A percentile compares a stretch with the other conserved stretches of the same genome.
phyloP scores from a whole-genome alignment of 1,140 invertebrate genomes.

The Dendrolimus punctatus region DNA sequence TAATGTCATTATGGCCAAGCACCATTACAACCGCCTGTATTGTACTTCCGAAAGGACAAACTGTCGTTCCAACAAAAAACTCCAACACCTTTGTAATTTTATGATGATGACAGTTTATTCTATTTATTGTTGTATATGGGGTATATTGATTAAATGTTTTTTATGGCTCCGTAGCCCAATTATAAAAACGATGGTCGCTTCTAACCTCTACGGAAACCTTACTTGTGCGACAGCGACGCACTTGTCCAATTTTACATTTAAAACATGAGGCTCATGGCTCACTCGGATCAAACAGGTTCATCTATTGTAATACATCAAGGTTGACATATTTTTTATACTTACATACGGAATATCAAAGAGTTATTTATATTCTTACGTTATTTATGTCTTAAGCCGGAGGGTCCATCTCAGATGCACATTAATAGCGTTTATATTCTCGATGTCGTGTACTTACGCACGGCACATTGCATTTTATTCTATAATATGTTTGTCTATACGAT shows the following conservation, averaged over 20 bases:
- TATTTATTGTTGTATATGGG: too few relatives aligned
- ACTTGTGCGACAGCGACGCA: neutral
- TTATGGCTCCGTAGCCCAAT: too few relatives aligned
- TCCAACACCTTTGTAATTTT: too few relatives aligned
- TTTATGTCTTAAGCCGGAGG: slow-evolving; percentile 9
- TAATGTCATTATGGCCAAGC: too few relatives aligned
- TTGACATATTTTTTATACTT: slow-evolving; percentile 15
- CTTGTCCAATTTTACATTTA: slow-evolving; percentile 29
- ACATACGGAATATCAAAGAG: slow-evolving; percentile 2
- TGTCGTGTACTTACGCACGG: slow-evolving; percentile 28
- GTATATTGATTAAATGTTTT: too few relatives aligned
- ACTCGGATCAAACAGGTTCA: slow-evolving; percentile 22
- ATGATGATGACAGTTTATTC: too few relatives aligned
- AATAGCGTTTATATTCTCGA: slow-evolving; percentile 26
- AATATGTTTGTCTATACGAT: neutral
- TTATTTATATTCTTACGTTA: slow-evolving; percentile 1
- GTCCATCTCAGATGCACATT: slow-evolving; percentile 20
- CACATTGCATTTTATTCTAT: slow-evolving; percentile 4
- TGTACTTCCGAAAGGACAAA: too few relatives aligned
- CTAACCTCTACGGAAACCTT: too few relatives aligned
- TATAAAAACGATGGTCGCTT: too few relatives aligned
- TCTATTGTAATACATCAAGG: slow-evolving; percentile 32
- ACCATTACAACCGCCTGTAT: too few relatives aligned
- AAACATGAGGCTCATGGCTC: slow-evolving; percentile 29
- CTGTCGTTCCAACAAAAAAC: too few relatives aligned